Conservation (phyloP, 1,140 invertebrate genomes). For the Amyelois transitella region DNA sequence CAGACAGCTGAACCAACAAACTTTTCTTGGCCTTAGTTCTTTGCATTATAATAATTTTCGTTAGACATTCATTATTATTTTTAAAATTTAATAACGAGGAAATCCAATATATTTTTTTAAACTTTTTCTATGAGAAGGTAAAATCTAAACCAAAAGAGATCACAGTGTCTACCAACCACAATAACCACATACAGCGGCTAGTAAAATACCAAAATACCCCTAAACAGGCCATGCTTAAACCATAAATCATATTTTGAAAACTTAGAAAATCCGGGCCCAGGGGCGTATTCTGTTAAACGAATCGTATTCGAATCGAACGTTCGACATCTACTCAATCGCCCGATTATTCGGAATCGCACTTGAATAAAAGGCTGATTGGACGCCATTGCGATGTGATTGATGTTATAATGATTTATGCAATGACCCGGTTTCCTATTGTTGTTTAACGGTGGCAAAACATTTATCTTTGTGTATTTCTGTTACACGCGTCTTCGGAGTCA, state of each 20-base stretch:
- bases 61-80: no score
- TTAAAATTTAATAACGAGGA: no score
- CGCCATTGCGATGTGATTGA: slow-evolving; percentile 6
- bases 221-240: slow-evolving; percentile 4
- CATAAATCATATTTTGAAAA: slow-evolving; percentile 24
- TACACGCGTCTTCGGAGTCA: not conserved
- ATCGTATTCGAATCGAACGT: slow-evolving; percentile 14
- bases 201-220: not conserved
- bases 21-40: no score
- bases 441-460: slow-evolving; percentile 1
- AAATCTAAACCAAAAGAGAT: no score
- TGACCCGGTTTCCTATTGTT: not conserved
- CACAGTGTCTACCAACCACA: no score
- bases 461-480: not conserved
- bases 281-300: slow-evolving; percentile 38
- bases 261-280: slow-evolving; percentile 7
- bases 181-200: no score
- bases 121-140: no score
- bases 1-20: no score
- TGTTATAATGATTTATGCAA: slow-evolving; percentile 5
- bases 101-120: no score
- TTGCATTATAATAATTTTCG: no score
- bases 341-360: slow-evolving; percentile 22
- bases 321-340: slow-evolving; percentile 6
- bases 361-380: slow-evolving; percentile 24